These are phyloP conservation scores for Apteryx mantelli DNA, from an alignment of 2,113 vertebrate genomes.

Conservation along the genomic window DNA sequence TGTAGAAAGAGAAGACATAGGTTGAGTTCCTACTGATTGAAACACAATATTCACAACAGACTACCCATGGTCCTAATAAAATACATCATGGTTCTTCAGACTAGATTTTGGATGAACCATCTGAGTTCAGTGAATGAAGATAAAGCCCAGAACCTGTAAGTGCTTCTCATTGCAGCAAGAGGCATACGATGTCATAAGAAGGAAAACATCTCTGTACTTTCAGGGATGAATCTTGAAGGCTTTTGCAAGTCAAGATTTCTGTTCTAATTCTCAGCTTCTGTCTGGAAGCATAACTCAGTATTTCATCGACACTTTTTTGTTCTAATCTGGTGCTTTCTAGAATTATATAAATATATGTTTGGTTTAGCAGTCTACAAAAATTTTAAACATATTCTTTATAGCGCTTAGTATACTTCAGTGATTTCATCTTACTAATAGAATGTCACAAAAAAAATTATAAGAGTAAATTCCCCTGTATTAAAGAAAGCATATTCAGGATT, in stretches of 20 bases:
- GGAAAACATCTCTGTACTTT: background rate
- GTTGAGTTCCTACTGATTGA: background rate
- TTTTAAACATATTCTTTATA: background rate
- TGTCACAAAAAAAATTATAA: background rate
- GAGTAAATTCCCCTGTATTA: background rate
- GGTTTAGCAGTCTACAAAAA: background rate
- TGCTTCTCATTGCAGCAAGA: background rate
- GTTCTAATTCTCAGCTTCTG: background rate
- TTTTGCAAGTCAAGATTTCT: background rate
- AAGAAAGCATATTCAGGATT: background rate
- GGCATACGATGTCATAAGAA: background rate
- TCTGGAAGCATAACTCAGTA: background rate
- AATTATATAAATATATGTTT: background rate
- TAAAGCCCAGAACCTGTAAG: background rate
- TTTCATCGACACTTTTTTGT: background rate
- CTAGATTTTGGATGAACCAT: background rate
- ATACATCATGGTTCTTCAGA: background rate
- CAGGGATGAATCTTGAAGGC: background rate
- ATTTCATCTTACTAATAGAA: background rate
- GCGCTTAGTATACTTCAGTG: background rate
- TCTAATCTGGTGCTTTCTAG: background rate
- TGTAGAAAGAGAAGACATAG: background rate
- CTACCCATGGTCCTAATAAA: background rate
- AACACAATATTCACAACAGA: background rate
- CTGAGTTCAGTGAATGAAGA: background rate